phyloP scores from a whole-genome alignment of 2,113 vertebrate genomes.

The Lutjanus erythropterus region DNA sequence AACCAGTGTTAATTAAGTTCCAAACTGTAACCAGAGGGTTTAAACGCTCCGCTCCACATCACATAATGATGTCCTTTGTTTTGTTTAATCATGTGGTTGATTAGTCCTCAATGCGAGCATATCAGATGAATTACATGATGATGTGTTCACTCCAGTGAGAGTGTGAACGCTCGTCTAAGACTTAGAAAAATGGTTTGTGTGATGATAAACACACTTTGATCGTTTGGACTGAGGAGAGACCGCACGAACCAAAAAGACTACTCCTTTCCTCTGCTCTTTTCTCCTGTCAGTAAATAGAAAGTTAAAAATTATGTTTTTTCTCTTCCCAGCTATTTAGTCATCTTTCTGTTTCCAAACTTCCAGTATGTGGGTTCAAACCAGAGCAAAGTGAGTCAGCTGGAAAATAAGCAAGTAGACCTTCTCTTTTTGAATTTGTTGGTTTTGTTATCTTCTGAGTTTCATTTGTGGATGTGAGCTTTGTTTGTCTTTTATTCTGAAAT shows the following conservation, averaged over 20 bases:
- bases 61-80: conserved; percentile 33
- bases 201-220: conserved; percentile 44
- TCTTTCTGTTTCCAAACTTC: conserved; percentile 38
- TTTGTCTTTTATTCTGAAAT: conserved; percentile 29
- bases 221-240: conserved; percentile 12
- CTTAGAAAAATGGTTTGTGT: conserved; percentile 22
- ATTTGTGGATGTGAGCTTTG: conserved; percentile 20
- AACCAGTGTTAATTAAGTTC: not conserved
- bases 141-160: not conserved
- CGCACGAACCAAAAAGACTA: not conserved
- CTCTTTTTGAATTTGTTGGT: not conserved
- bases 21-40: conserved; percentile 18
- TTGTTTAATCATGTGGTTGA: conserved; percentile 37
- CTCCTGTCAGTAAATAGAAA: conserved; percentile 14
- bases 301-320: not conserved
- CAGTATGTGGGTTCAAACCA: conserved; percentile 23
- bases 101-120: conserved; percentile 20
- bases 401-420: conserved; percentile 29
- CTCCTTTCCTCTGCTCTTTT: conserved; percentile 22
- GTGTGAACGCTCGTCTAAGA: conserved; percentile 9
- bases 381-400: conserved; percentile 33
- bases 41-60: conserved; percentile 21
- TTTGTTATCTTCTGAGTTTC: conserved; percentile 4
- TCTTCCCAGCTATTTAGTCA: conserved; percentile 17
- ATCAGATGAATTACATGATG: conserved; percentile 39